Evolutionary conservation across 53 echinoderm and acorn worm species (phyloP).

Genomic region (Echinometra lucunter): DNA sequence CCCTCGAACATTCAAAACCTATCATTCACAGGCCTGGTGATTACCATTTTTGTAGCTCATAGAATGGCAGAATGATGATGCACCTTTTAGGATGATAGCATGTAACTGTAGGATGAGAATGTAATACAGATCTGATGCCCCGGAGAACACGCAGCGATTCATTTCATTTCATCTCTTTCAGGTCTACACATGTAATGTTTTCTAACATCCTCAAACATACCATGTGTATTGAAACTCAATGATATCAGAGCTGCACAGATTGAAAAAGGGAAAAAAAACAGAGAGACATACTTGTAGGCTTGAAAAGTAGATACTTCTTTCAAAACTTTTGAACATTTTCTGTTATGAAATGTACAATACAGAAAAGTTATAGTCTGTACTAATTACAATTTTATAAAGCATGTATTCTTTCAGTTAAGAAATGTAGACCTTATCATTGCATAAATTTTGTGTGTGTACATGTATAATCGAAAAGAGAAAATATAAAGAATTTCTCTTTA

Average conservation of each 20-base stretch:
- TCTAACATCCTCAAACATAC: neutral
- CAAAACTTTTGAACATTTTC: neutral
- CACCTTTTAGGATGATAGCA: constrained; percentile 52
- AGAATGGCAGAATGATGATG: constrained; percentile 11
- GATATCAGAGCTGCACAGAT: constrained; percentile 4
- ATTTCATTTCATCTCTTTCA: constrained; percentile 54
- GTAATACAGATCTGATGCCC: constrained; percentile 25
- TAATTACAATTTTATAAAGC: too few species aligned
- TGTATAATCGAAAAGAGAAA: too few species aligned
- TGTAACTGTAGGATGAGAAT: constrained; percentile 54
- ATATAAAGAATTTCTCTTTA: too few species aligned
- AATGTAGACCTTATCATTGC: too few species aligned
- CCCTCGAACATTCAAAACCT: constrained; percentile 7
- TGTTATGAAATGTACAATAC: neutral
- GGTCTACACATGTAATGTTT: constrained; percentile 15
- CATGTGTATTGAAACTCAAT: neutral
- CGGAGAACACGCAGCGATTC: constrained; percentile 16
- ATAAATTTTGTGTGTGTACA: too few species aligned
- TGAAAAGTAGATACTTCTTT: constrained; percentile 7
- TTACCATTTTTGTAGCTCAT: constrained; percentile 47
- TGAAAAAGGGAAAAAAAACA: neutral
- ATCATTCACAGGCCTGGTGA: neutral
- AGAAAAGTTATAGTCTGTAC: neutral
- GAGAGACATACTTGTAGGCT: too few species aligned
- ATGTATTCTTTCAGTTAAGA: too few species aligned